Conservation (phyloP, 2,888 invertebrate genomes). For the Epiblema foenella region DNA sequence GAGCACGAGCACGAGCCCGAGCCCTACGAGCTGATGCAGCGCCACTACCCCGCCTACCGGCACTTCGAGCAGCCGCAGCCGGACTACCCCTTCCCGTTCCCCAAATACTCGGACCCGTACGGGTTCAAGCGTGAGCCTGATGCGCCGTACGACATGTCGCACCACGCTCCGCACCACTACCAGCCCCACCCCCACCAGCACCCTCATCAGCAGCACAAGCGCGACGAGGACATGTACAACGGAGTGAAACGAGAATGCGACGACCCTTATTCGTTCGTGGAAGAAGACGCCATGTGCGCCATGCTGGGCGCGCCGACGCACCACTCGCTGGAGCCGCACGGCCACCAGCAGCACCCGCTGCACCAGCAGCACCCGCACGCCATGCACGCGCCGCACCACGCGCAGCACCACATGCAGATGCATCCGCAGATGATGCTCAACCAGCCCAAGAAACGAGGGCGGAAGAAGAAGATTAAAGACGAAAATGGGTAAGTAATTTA, state of each 20-base stretch:
- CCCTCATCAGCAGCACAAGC: slow-evolving; percentile 57
- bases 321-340: slow-evolving; percentile 60
- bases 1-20: slow-evolving; percentile 53
- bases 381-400: slow-evolving; percentile 47
- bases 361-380: slow-evolving; percentile 54
- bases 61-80: slow-evolving; percentile 60
- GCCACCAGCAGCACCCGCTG: slow-evolving; percentile 68
- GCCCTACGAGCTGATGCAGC: slow-evolving; percentile 42
- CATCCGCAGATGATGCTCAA: slow-evolving; percentile 78
- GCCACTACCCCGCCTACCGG: slow-evolving; percentile 49
- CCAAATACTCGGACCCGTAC: slow-evolving; percentile 73
- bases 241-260: slow-evolving; percentile 87
- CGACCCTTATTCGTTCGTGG: slow-evolving; percentile 94
- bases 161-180: slow-evolving; percentile 60
- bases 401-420: slow-evolving; percentile 63
- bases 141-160: slow-evolving; percentile 79
- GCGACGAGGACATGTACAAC: slow-evolving; percentile 74
- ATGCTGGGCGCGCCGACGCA: slow-evolving; percentile 76
- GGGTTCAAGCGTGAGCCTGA: slow-evolving; percentile 75
- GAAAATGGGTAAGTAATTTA: slow-evolving; percentile 82
- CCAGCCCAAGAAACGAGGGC: slow-evolving; percentile 92
- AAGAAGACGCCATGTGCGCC: slow-evolving; percentile 88
- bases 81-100: slow-evolving; percentile 74
- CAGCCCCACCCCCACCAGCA: slow-evolving; percentile 49
- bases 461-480: slow-evolving; percentile 93